Conservation (phyloP, 2,888 invertebrate genomes). For the Gerris lacustris region DNA sequence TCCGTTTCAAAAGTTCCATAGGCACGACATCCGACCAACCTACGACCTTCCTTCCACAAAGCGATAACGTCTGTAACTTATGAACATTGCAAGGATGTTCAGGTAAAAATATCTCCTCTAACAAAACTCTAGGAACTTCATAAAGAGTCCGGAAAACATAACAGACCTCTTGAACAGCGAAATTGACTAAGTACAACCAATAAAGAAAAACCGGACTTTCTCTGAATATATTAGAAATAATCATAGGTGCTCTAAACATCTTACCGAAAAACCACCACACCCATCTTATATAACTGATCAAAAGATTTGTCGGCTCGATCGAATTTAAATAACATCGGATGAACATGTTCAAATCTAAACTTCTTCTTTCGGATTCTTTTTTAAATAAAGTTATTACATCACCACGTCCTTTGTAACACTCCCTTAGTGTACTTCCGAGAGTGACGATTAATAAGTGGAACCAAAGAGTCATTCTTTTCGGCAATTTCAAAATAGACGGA, state of each 20-base stretch:
- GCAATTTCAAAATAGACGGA: conserved; percentile 37
- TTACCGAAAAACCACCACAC: conserved; percentile 35
- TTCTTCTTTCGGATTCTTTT: conserved; percentile 6
- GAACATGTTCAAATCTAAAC: neutral
- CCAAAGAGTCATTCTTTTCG: conserved; percentile 23
- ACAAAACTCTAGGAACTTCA: conserved; percentile 42
- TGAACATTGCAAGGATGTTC: conserved; percentile 36
- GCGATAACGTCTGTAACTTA: conserved; percentile 49
- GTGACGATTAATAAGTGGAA: conserved; percentile 33
- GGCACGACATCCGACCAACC: conserved; percentile 58
- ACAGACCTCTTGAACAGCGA: conserved; percentile 28
- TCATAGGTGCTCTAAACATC: neutral
- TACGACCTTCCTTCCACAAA: conserved; percentile 55
- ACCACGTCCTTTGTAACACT: conserved; percentile 50
- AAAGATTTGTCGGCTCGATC: conserved; percentile 33
- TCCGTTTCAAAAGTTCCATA: conserved; percentile 42
- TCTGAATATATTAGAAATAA: neutral
- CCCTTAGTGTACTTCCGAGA: conserved; percentile 50
- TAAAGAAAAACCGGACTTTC: conserved; percentile 28
- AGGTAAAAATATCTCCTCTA: conserved; percentile 47
- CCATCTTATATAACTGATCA: conserved; percentile 30
- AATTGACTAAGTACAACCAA: conserved; percentile 29
- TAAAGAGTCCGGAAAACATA: conserved; percentile 35
- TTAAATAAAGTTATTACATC: conserved; percentile 25
- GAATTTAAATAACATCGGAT: neutral